Base-by-base conservation (phyloP, 2,888 invertebrate genomes). In the Amphiduros pacificus region DNA sequence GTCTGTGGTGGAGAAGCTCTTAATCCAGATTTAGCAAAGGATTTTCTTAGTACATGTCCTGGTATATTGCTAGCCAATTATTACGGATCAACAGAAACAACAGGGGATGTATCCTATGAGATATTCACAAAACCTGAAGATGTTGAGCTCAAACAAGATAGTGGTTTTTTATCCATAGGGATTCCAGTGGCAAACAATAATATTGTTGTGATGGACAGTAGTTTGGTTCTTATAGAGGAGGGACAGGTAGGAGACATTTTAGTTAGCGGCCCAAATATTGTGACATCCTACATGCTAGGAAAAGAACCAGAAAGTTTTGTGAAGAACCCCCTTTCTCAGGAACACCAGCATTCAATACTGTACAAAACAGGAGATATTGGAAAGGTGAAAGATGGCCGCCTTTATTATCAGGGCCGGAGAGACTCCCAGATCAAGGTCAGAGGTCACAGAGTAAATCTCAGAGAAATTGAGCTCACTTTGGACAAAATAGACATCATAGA, bases 41-140 rank as follows among this genome's bases (percentile, higher is more conserved):
- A 90, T 72, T 94, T 93, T 84, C 92, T 92, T 79, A 85, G 87
- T 14, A 44, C 87, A 89, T 69, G 24, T 44, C 44, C 44, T 4
- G 22, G 22, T 4, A 17, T 5, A 11, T 4, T 5, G n/a, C 44
- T 44, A 6, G 44, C 22, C 57, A 94, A 94, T 78, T 93, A 93
- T 77, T 94, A 93, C 74, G 94, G 94, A 0, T 92, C 93, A 69
- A 93, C 94, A 0, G 94, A 94, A 80, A 89, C 93, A 0, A 93
- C 93, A 90, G 94, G 92, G 0, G 94, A 93, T 77, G 92, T 94
- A 1, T 92, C 93, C 0, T 93, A 88, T 74, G 89, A 90, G 71
- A 85, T 89, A 0, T 85, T 93, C 71, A 87, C 86, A 62, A 86
- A 85, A 55, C 76, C 83, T n/a, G 65, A 74, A 22, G 75, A 76